A percentile compares a stretch with the other conserved stretches of the same genome.
phyloP scores from a whole-genome alignment of 2,113 vertebrate genomes.

The Labeo rohita region DNA sequence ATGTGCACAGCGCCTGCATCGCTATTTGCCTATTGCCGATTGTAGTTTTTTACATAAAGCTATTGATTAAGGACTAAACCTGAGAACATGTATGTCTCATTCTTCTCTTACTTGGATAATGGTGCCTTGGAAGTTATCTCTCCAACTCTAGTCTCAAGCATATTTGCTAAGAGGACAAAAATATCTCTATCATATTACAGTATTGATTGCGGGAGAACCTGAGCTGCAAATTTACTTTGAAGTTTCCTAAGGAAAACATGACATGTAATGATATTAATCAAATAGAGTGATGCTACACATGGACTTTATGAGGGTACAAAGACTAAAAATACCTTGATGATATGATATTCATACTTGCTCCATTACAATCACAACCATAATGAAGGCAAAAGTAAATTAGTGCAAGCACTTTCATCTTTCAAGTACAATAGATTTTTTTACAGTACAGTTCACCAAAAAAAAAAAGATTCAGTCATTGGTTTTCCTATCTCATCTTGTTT shows the following conservation, averaged over 20 bases:
- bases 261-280: slow-evolving; percentile 18
- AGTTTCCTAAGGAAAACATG: slow-evolving; percentile 32
- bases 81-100: not conserved
- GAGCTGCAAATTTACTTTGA: slow-evolving; percentile 33
- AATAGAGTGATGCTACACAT: slow-evolving; percentile 25
- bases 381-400: not conserved
- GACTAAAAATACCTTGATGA: not conserved
- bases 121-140: slow-evolving; percentile 10
- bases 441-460: not conserved
- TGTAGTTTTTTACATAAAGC: slow-evolving; percentile 17
- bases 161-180: slow-evolving; percentile 25
- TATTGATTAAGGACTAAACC: slow-evolving; percentile 36
- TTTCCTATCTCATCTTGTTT: not conserved
- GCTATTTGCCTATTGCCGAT: not conserved
- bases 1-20: slow-evolving; percentile 1
- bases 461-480: not conserved
- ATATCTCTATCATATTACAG: slow-evolving; percentile 31
- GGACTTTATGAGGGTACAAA: not conserved
- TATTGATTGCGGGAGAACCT: slow-evolving; percentile 40
- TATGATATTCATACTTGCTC: not conserved
- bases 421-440: not conserved
- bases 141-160: not conserved
- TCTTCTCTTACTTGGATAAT: slow-evolving; percentile 31
- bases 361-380: slow-evolving; percentile 21
- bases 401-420: not conserved